Evolutionary conservation across 2,113 vertebrate genomes (phyloP), one percentile per base, ranked within the genome.

Genomic region (Sialia sialis): DNA sequence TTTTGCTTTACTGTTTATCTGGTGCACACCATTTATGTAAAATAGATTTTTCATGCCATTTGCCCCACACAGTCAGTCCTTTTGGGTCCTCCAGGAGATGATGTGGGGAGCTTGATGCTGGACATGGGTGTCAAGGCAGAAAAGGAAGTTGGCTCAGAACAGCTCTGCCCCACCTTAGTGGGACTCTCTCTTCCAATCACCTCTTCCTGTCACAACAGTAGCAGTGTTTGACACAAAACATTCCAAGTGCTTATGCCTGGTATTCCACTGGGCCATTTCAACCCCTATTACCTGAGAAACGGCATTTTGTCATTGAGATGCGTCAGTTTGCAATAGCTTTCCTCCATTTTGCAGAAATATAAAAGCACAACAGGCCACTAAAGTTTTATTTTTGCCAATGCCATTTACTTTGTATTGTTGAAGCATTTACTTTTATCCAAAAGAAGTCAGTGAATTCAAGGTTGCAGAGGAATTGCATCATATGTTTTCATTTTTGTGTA

Each of bases 121-220:
- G 23, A 18, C 4, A 23, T 0, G 1, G 16, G 46, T 60, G 26
- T 52, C 26, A 26, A 51, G 26, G 46, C 18, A 84, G 58, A 27
- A 55, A 48, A 39, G 29, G 29, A 64, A 64, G 7, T 7, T 48
- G 41, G n/a, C 29, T 74, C 27, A 48, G 49, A 48, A 23, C 15
- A 64, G 41, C 15, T 4, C 9, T 73, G n/a, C n/a, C n/a, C n/a
- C 29, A 55, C 11, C 18, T 55, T 16, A 27, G 29, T 0, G 0
- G 22, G 22, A 27, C n/a, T 55, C 48, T 41, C 11, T 44, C 25
- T 70, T 44, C 48, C 11, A 48, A 1, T n/a, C 49, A 55, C 27
- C 10, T 2, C 12, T 16, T 26, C 38, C 26, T 48, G n/a, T 56
- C 0, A 0, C 49, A 74, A 4, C 11, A 55, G 11, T 14, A 25